Evolutionary conservation across 2,888 invertebrate species (phyloP), one percentile per base, ranked within the genome.

Genomic region (Platynereis dumerilii): DNA sequence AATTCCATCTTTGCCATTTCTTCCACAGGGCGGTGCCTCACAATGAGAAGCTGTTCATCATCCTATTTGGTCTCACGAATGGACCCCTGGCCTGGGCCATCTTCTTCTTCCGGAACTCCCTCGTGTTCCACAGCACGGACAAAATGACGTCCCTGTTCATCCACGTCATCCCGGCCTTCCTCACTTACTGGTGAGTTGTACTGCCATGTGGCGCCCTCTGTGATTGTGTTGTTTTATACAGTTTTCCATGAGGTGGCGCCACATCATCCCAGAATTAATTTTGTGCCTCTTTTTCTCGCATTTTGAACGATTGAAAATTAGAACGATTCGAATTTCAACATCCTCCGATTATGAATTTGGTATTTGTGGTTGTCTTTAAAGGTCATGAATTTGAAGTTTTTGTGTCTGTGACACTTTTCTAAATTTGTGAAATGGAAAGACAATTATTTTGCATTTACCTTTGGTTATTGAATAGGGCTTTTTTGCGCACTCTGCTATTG

Each of bases 61-160:
- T 80, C 7, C 66, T 77, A 42, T 81, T 78, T 67, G 76, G 74
- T 3, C 44, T 79, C 26, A 70, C 76, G 3, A 77, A 75, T 57
- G 81, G 81, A 10, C 80, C 81, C 0, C 63, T 81, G 44, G 54
- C 65, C 1, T 71, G 71, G 69, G 71, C 69, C 1, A 65, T 65
- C 0, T 34, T 61, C 5, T 3, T 71, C 17, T 71, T 70, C 65
- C 22, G 71, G n/a, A 71, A 71, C 60, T 62, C 67, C 7, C 65
- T 71, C 2, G 81, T 80, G 2, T 75, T 79, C 60, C 81, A 81
- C 69, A 74, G 74, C 58, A 61, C 76, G 1, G 81, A 81, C 64
- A 77, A 78, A 69, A 75, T 80, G 28, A 80, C 80, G 2, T 81
- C 81, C 0, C 66, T 74, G 15, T 80, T 76, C 64, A 79, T 81